Percentiles rank a stretch among this genome's conserved stretches.
phyloP scores from a whole-genome alignment of 2,797 vertebrate species.

The Gastrophryne carolinensis region DNA sequence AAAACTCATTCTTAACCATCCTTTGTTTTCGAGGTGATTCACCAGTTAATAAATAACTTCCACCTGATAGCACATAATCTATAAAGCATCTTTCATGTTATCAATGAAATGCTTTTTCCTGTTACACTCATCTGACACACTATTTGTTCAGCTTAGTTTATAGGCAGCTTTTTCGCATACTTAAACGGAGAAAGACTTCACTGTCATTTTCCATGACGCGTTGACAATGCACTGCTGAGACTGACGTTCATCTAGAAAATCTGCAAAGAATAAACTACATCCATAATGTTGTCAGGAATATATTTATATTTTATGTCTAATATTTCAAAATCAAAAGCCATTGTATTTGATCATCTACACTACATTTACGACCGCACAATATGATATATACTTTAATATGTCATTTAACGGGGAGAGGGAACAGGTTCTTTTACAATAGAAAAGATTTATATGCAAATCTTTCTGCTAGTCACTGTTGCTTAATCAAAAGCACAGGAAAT shows the following conservation, averaged over 20 bases:
- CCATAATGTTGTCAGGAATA: constrained; percentile 60
- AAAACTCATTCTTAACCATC: constrained; percentile 58
- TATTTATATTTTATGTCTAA: constrained; percentile 58
- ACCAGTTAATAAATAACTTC: constrained; percentile 63
- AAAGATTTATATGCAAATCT: constrained; percentile 57
- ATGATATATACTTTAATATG: constrained; percentile 54
- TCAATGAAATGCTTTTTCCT: constrained; percentile 43
- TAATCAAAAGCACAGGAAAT: constrained; percentile 50
- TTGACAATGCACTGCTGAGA: constrained; percentile 56
- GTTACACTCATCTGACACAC: neutral
- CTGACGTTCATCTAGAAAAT: constrained; percentile 60
- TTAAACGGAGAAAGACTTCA: constrained; percentile 50
- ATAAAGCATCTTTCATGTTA: constrained; percentile 56
- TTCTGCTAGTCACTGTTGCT: constrained; percentile 47
- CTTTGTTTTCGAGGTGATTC: constrained; percentile 57
- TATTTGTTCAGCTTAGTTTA: constrained; percentile 53
- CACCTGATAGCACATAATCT: constrained; percentile 62
- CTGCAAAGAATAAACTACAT: constrained; percentile 56
- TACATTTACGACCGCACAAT: constrained; percentile 47
- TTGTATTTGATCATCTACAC: constrained; percentile 59
- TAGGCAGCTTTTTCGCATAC: constrained; percentile 34
- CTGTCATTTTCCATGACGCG: constrained; percentile 55
- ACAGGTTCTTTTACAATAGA: constrained; percentile 59
- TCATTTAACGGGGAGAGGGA: constrained; percentile 47
- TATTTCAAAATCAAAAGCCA: constrained; percentile 65